These are phyloP conservation scores for Accipiter cooperii DNA, from an alignment of 2,113 vertebrate genomes.

Conservation along the genomic window DNA sequence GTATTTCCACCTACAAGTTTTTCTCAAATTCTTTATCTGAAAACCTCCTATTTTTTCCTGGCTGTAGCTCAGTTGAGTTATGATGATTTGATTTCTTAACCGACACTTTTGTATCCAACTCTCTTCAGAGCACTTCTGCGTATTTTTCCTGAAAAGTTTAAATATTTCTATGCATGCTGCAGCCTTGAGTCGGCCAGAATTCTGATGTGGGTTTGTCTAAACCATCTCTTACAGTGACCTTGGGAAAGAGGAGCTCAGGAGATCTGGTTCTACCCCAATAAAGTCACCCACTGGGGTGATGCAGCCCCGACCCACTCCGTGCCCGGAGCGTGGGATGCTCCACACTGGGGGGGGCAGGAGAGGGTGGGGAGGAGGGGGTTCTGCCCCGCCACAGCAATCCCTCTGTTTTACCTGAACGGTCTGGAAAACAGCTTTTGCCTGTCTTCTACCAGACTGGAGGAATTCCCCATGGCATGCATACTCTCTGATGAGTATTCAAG, in stretches of 20 bases:
- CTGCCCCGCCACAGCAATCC: neutral
- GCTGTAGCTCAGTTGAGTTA: neutral
- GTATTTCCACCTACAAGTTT: neutral
- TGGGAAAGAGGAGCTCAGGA: neutral
- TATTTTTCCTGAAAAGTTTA: neutral
- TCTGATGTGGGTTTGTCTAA: neutral
- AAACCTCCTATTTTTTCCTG: neutral
- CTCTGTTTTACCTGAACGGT: neutral
- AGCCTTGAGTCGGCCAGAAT: neutral
- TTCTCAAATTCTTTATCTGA: neutral
- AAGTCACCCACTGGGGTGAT: neutral
- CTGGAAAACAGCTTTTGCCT: neutral
- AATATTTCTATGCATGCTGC: neutral
- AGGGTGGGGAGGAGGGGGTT: neutral
- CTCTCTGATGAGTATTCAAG: neutral
- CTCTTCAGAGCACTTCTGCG: neutral
- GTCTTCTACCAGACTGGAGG: neutral
- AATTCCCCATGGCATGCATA: neutral
- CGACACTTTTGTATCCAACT: neutral
- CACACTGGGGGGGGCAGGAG: accelerated
- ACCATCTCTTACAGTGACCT: accelerated
- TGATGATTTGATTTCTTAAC: neutral
- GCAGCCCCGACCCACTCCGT: neutral
- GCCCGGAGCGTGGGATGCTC: neutral
- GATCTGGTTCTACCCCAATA: neutral